Evolutionary conservation across 1,140 invertebrate species (phyloP), one percentile per base, ranked within the genome.

Genomic region (Drosophila miranda): DNA sequence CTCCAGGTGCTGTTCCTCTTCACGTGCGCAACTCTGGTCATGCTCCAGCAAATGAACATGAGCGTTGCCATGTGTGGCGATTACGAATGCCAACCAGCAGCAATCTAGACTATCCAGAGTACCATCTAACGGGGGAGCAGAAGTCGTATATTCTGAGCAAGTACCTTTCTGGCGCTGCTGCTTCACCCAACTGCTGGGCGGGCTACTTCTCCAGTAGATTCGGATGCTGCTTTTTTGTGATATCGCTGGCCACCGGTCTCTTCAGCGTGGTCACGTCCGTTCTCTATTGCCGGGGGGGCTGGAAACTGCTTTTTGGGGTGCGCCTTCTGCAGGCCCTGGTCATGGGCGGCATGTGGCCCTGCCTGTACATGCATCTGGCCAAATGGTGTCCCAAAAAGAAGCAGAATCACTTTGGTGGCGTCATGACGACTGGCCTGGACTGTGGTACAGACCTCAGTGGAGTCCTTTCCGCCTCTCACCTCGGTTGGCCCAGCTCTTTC

Each of bases 311-410:
- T 21, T 89, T 81, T 81, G 89, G 91, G 76, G 91, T 94, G n/a
- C 92, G 97, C 34, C 93, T 97, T 0, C 55, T 96, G 0, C 94
- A 96, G 89, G 97, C 97, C 0, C 90, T 98, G 1, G 92, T 91
- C 43, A 94, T 97, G 92, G 97, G 96, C 13, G 93, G 96, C 7
- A 92, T 96, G 38, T 95, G 95, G 87, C 97, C 97, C 0, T 93
- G 94, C 42, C 92, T 96, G 8, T 96, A 98, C 78, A 94, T 92
- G 13, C 86, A 90, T 30, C 26, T 91, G 67, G 86, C 90, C 16
- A 86, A 90, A 55, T 91, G 90, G 90, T 83, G 92, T 6, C 94
- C 94, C 6, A 87, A 90, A 2, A 77, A 91, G 21, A 94, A 95
- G 87, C 90, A 93, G 16, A 93, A 93, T n/a, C 91, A 92, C 1